Conservation (phyloP, 2,888 invertebrate species). For the Lasioglossum vierecki region DNA sequence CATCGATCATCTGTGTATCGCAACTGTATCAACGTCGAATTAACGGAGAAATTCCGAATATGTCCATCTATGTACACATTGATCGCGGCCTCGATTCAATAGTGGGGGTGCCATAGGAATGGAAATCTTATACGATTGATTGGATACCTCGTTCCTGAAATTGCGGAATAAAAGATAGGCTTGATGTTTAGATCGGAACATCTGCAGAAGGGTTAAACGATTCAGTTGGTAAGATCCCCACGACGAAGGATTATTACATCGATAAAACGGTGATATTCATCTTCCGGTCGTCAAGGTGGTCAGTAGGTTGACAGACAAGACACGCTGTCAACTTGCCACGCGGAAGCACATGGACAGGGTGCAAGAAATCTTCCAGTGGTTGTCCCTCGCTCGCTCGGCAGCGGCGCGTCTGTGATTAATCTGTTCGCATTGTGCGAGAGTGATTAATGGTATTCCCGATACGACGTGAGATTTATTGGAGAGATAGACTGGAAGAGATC, state of each 20-base stretch:
- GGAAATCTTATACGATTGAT: not conserved
- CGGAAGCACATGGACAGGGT: slow-evolving; percentile 29
- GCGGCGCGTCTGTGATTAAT: slow-evolving; percentile 24
- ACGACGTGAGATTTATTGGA: not conserved
- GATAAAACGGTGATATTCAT: not conserved
- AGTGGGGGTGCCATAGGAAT: not conserved
- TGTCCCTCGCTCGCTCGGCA: slow-evolving; percentile 5
- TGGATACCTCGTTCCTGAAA: not conserved
- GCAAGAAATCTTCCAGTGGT: slow-evolving; percentile 50
- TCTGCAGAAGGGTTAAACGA: not conserved
- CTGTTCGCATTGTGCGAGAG: not conserved
- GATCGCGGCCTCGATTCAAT: not conserved
- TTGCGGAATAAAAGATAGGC: not conserved
- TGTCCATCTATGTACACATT: not conserved
- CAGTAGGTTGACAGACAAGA: slow-evolving; percentile 57
- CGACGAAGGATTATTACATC: not conserved
- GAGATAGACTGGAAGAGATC: not conserved
- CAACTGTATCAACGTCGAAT: not conserved
- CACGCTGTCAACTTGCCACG: slow-evolving; percentile 60
- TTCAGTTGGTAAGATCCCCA: not conserved
- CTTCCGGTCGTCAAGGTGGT: slow-evolving; percentile 21
- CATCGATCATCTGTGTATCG: not conserved
- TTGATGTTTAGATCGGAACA: not conserved
- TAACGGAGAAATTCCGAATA: not conserved
- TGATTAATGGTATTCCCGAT: not conserved